Evolutionary conservation across 2,113 vertebrate species (phyloP), one percentile per base, ranked within the genome.

Genomic region (Origma solitaria): DNA sequence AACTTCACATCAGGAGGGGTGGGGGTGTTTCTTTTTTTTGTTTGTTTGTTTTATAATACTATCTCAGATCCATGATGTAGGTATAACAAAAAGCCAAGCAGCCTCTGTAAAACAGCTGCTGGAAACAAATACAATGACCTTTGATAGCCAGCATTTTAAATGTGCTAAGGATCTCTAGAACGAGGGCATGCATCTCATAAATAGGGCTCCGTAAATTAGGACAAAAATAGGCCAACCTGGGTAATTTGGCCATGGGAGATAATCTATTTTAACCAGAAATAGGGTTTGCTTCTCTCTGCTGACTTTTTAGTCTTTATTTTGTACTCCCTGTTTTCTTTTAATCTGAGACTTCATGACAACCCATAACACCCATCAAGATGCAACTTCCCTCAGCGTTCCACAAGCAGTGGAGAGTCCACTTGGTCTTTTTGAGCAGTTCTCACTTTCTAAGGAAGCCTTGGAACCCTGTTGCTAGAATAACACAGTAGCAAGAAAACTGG

Each of bases 161-260:
- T 66, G 40, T 57, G 47, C 53, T 85, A 91, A 70, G 6, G 16
- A 88, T 40, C 57, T 75, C 64, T 21, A 80, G 51, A 88, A 86
- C 68, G 82, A 94, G 68, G 45, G 18, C 81, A 73, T 6, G 11
- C 8, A 40, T 56, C 57, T 82, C 81, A 78, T 66, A 91, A 86
- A 65, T 75, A 88, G 90, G 37, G 78, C 54, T 78, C 57, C 0
- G 2, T 60, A 88, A 96, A 87, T 88, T 65, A 94, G 54, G 33
- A 84, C 72, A 95, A 92, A 97, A 97, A 88, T 27, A 85, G 72
- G 66, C 64, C 71, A 50, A 79, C 13, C 22, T 37, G 8, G 27
- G 70, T 31, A 68, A 81, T 78, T 62, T 80, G 75, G 68, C 81
- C 64, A 80, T 15, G 37, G 77, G 86, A 92, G 37, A 60, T 73